Evolutionary conservation across 2,113 vertebrate genomes (phyloP).

Genomic region (Myotis davidii): DNA sequence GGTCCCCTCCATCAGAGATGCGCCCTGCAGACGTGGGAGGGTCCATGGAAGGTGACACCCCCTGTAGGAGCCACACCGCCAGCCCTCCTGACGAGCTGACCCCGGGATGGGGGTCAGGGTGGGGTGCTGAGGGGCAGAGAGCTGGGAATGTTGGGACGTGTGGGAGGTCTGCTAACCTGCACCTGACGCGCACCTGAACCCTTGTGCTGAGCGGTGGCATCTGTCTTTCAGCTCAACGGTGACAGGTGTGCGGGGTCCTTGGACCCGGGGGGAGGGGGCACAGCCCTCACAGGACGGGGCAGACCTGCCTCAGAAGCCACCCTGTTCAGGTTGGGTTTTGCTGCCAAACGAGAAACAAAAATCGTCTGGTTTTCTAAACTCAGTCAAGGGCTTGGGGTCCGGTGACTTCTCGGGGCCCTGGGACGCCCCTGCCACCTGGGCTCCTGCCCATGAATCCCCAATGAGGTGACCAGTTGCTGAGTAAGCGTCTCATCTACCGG

Average conservation of each 20-base stretch:
- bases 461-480: no score
- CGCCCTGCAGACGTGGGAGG: rapidly evolving
- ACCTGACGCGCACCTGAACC: rapidly evolving
- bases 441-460: background rate
- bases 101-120: background rate
- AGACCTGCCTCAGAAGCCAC: background rate
- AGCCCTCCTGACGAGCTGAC: rapidly evolving
- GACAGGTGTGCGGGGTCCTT: no score
- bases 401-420: no score
- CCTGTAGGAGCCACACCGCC: background rate
- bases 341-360: background rate
- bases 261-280: no score
- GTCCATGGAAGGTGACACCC: background rate
- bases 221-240: no score
- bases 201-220: rapidly evolving
- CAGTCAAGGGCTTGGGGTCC: background rate
- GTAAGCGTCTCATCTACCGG: rapidly evolving
- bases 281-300: no score
- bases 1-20: rapidly evolving
- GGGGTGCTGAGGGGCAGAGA: background rate
- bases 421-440: background rate
- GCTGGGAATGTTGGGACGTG: rapidly evolving
- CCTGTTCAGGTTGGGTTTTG: background rate
- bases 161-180: rapidly evolving
- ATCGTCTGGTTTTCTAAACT: background rate